phyloP scores from a whole-genome alignment of 2,113 vertebrate genomes.

The Lophius piscatorius region DNA sequence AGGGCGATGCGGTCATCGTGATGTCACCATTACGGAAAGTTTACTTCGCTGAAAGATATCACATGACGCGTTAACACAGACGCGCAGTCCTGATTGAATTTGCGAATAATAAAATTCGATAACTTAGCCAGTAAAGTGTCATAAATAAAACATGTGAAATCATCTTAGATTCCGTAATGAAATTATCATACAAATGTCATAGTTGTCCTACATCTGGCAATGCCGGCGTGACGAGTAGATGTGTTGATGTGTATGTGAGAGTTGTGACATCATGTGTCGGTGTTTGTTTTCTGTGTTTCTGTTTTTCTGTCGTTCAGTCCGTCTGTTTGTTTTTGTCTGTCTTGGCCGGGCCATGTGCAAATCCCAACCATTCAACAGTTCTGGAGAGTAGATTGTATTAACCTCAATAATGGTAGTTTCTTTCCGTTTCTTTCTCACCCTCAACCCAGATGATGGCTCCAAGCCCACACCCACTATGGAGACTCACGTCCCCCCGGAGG shows the following conservation, averaged over 20 bases:
- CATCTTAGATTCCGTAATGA: too few species aligned
- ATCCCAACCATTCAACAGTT: constrained; percentile 99
- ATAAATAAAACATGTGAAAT: too few species aligned
- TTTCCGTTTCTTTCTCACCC: constrained; percentile 99
- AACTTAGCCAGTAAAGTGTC: too few species aligned
- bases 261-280: constrained; percentile 25
- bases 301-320: constrained; percentile 35
- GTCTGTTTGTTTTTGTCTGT: constrained; percentile 44
- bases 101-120: too few species aligned
- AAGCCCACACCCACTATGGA: constrained; percentile 97
- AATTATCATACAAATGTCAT: too few species aligned
- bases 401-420: constrained; percentile 99
- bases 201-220: too few species aligned
- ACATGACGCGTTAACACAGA: too few species aligned
- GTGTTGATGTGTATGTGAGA: constrained; percentile 19
- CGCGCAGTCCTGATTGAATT: too few species aligned
- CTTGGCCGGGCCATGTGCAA: constrained; percentile 94
- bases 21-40: too few species aligned
- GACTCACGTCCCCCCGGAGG: constrained; percentile 88
- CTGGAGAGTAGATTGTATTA: constrained; percentile 99
- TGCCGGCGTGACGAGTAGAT: constrained; percentile 29
- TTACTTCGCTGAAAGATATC: too few species aligned
- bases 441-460: constrained; percentile 98
- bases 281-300: constrained; percentile 34
- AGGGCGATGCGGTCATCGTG: too few species aligned